These are phyloP conservation scores for Echinometra lucunter DNA, from an alignment of 53 echinoderm and acorn worm species.

Conservation along the genomic window DNA sequence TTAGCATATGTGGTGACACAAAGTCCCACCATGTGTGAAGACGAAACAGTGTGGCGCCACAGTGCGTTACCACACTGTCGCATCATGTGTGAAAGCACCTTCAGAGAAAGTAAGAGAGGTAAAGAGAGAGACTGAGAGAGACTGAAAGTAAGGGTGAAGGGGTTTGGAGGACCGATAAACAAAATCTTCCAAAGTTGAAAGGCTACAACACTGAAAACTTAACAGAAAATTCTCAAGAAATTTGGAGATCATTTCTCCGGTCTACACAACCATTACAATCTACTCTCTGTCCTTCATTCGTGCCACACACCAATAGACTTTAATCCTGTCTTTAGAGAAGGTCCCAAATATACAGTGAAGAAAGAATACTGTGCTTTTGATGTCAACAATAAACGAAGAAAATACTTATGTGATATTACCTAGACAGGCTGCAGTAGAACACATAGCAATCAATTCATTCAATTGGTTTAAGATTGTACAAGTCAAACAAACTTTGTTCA, in stretches of 20 bases:
- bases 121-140: neutral
- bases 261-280: neutral
- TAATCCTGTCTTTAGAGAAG: neutral
- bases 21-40: no score
- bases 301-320: neutral
- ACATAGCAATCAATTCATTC: neutral
- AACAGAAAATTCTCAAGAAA: neutral
- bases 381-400: neutral
- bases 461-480: neutral
- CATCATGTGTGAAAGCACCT: no score
- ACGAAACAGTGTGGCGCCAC: no score
- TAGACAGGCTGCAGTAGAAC: neutral
- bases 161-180: neutral
- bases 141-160: neutral
- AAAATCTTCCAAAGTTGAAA: no score
- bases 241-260: neutral
- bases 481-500: neutral
- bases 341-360: neutral
- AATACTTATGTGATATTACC: neutral
- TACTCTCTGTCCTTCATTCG: neutral
- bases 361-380: conserved; percentile 1
- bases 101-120: neutral
- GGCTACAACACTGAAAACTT: neutral
- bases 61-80: no score
- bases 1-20: no score